A percentile compares a stretch with the other conserved stretches of the same genome.
These are phyloP conservation scores for Micropoecilia bifurca DNA, from an alignment of 2,797 vertebrate species.

Conservation along the genomic window DNA sequence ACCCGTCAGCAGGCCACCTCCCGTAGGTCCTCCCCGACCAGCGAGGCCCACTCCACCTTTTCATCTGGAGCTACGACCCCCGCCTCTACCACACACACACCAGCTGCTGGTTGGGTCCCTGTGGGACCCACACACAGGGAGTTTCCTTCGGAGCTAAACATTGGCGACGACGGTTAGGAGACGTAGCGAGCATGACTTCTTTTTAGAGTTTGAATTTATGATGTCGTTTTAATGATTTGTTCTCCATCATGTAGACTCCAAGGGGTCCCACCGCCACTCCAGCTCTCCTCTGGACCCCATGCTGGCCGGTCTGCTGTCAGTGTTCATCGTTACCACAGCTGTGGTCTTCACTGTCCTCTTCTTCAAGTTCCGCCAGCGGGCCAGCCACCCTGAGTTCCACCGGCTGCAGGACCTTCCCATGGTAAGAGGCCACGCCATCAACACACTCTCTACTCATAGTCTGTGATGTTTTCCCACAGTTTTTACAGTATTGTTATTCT, in stretches of 20 bases:
- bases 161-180: constrained; percentile 76
- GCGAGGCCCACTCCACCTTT: constrained; percentile 42
- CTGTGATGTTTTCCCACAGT: background rate
- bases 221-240: background rate
- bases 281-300: constrained; percentile 83
- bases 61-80: constrained; percentile 45
- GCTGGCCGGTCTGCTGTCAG: constrained; percentile 85
- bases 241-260: constrained; percentile 50
- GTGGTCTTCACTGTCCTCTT: constrained; percentile 86
- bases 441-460: background rate
- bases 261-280: constrained; percentile 23
- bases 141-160: constrained; percentile 73
- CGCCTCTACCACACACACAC: constrained; percentile 20
- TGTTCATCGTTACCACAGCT: constrained; percentile 87
- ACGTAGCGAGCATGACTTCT: background rate
- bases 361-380: constrained; percentile 85
- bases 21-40: constrained; percentile 32
- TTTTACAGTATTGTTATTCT: background rate
- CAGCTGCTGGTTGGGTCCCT: constrained; percentile 28
- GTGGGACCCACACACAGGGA: constrained; percentile 50
- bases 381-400: constrained; percentile 87
- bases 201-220: background rate
- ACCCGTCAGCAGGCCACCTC: constrained; percentile 9
- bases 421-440: constrained; percentile 72
- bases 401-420: constrained; percentile 92